These are phyloP conservation scores for Tachypleus tridentatus DNA, from an alignment of 1,140 invertebrate species.

Conservation along the genomic window DNA sequence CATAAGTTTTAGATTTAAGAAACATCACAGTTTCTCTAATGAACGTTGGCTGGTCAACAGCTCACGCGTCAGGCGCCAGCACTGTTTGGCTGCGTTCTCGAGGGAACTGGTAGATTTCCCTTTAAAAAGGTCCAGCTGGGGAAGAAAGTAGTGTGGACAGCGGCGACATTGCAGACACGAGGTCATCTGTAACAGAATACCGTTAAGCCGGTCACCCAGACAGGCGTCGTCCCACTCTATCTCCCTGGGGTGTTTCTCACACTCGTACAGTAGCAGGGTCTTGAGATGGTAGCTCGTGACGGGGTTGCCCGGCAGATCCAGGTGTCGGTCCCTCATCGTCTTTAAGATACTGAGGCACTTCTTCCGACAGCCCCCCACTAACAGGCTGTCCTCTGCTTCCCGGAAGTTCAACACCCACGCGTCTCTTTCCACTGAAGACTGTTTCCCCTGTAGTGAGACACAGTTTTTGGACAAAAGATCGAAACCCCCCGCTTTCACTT, in stretches of 20 bases:
- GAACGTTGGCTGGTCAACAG: constrained; percentile 85
- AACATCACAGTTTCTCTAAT: constrained; percentile 72
- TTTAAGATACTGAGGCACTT: constrained; percentile 87
- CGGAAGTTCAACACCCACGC: constrained; percentile 92
- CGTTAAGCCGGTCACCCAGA: constrained; percentile 88
- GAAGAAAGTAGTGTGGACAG: constrained; percentile 91
- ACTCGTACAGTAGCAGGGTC: constrained; percentile 88
- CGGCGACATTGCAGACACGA: constrained; percentile 91
- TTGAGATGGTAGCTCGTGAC: constrained; percentile 92
- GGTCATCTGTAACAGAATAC: constrained; percentile 90
- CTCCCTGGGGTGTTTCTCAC: constrained; percentile 93
- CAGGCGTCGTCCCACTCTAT: constrained; percentile 90
- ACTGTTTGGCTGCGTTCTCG: constrained; percentile 91
- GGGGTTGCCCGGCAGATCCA: constrained; percentile 84
- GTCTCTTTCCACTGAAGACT: constrained; percentile 93
- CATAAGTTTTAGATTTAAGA: too few species aligned
- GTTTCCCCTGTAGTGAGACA: constrained; percentile 60
- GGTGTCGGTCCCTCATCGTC: constrained; percentile 81
- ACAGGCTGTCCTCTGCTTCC: constrained; percentile 82
- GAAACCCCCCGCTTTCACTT: constrained; percentile 95
- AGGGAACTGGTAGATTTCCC: constrained; percentile 83
- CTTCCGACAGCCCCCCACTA: constrained; percentile 70
- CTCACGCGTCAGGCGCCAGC: constrained; percentile 86
- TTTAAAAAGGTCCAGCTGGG: constrained; percentile 83
- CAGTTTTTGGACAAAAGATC: constrained; percentile 88